Evolutionary conservation across 2,888 invertebrate genomes (phyloP), one percentile per base, ranked within the genome.

Genomic region (Dusona sp.): DNA sequence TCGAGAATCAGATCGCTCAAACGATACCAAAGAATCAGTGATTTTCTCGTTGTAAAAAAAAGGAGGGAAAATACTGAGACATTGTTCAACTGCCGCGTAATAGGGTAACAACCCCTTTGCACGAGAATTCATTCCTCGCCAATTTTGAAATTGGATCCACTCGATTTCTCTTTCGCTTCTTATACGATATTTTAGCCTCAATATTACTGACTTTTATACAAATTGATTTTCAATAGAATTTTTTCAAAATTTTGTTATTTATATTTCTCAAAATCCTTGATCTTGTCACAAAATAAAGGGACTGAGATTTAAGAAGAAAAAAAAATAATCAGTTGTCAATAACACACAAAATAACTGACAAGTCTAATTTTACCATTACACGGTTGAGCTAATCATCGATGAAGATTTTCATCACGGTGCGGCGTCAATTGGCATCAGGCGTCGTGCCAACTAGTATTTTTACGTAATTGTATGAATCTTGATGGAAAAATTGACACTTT

Each of bases 1-100:
- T 87, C 89, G 84, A 70, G 89, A 89, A 88, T 90, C 91, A 90
- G 90, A 91, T 90, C 88, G 87, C 79, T 77, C 86, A 84, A 89
- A 88, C 86, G 77, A 90, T 89, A 90, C 91, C 90, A 90, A 90
- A 90, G 90, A 90, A 75, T 82, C 75, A 51, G 77, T 84, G 85
- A 89, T 86, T 83, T 89, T 87, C 79, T 87, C 87, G 80, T 89
- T 84, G 83, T 88, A 89, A 48, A 74, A 42, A 25, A 81, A 67
- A 78, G 54, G 19, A 79, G 57, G 61, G 25, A 74, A 74, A 74
- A 13, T 25, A 42, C 22, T 57, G 57, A 33, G 25, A 80, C n/a
- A 51, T 48, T 67, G 42, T 83, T 51, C 38, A 65, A 83, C 54
- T 65, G 57, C 22, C 61, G 68, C 45, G 45, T 54, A 61, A 79